Base-by-base conservation (phyloP, 2,113 vertebrate genomes). In the Pogona vitticeps region DNA sequence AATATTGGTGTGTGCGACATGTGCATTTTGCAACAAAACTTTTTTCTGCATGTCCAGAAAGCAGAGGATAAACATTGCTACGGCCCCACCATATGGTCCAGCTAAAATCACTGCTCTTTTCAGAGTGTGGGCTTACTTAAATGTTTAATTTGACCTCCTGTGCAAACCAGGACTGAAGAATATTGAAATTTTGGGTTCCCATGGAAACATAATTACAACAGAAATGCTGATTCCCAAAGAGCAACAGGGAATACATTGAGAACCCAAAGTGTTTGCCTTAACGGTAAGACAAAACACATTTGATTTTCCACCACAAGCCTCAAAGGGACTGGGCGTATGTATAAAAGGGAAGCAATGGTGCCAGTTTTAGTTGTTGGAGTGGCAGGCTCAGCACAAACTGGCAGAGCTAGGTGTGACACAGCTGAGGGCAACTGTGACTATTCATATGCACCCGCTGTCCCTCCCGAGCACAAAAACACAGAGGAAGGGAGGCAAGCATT, bases 161-260 rank as follows among this genome's bases (percentile, higher is more conserved):
- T 52, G 65, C 68, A 46, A 67, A 82, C 10, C 71, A 81, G 46
- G 85, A 65, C 75, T 56, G 76, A 40, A 75, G n/a, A 87, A 65
- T 67, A 76, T 75, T 87, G 59, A 87, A 82, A 56, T 76, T 63
- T 56, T 81, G 65, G 8, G 85, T 87, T 87, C 42, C 85, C 46
- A 87, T 87, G 85, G 85, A 81, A 87, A 87, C 85, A 59, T 82
- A 87, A 81, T 81, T 86, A 81, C 71, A 76, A 82, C 31, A 76
- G 79, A 56, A 75, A 76, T 76, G 75, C 75, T 31, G 5, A 82
- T 87, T 87, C 79, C 61, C 79, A 38, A 63, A 31, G 79, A 75
- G 17, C 38, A 76, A 42, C 65, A 31, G 40, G 63, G 70, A 82
- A 82, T 38, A 20, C 2, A 28, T 52, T 36, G 15, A 72, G 67